A percentile compares a stretch with the other conserved stretches of the same genome.
These are phyloP conservation scores for Enteromius anoplus DNA, from an alignment of 2,797 vertebrate genomes.

Conservation along the genomic window DNA sequence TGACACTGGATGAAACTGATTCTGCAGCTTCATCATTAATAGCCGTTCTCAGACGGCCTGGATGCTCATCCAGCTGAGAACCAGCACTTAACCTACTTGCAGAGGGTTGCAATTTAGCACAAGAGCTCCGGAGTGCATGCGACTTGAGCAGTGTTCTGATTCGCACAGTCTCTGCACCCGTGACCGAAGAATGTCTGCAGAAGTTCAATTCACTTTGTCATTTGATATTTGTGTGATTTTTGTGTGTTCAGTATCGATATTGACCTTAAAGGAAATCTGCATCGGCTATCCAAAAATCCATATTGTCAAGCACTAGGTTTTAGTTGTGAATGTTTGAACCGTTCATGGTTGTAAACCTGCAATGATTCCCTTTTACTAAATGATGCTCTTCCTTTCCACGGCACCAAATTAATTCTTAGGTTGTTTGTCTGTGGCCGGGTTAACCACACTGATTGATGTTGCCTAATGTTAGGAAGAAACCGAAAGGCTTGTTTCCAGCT, in stretches of 20 bases:
- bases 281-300: background rate
- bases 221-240: no score
- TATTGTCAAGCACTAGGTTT: background rate
- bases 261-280: background rate
- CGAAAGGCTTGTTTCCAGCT: no score
- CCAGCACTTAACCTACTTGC: slow-evolving; percentile 14
- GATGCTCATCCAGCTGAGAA: slow-evolving; percentile 35
- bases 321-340: background rate
- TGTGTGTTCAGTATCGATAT: no score
- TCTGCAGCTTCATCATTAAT: slow-evolving; percentile 14
- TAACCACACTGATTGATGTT: slow-evolving; percentile 17
- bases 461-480: background rate
- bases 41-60: slow-evolving; percentile 9
- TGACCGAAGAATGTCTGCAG: background rate
- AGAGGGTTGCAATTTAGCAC: slow-evolving; percentile 14
- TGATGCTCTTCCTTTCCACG: slow-evolving; percentile 9
- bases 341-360: background rate
- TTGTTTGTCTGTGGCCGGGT: background rate
- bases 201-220: background rate
- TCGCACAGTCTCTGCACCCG: background rate
- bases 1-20: background rate
- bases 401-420: slow-evolving; percentile 3
- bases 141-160: background rate
- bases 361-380: background rate
- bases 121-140: slow-evolving; percentile 2